Percentiles rank a stretch among this genome's conserved stretches.
phyloP scores from a whole-genome alignment of 1,140 invertebrate species.

The Zaprionus africanus region DNA sequence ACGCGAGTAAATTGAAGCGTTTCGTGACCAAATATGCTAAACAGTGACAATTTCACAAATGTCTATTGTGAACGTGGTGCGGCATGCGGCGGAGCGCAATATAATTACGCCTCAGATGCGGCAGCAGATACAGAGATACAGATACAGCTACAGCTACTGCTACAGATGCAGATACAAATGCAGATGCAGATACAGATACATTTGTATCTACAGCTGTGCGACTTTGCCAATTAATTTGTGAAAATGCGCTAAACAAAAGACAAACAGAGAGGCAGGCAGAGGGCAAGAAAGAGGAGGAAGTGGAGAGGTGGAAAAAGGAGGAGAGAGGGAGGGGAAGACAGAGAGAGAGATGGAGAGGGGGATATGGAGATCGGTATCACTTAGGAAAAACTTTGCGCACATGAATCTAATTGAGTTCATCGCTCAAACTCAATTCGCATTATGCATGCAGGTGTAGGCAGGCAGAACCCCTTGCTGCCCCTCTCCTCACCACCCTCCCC shows the following conservation, averaged over 20 bases:
- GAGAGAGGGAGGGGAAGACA: neutral
- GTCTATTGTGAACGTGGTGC: constrained; percentile 59
- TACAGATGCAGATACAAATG: constrained; percentile 12
- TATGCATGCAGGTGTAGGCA: constrained; percentile 63
- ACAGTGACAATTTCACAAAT: constrained; percentile 82
- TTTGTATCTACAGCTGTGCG: constrained; percentile 58
- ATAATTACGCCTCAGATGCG: constrained; percentile 66
- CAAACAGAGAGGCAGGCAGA: neutral
- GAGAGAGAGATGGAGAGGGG: constrained; percentile 1
- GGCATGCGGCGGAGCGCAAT: constrained; percentile 36
- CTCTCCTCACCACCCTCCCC: neutral
- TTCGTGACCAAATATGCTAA: constrained; percentile 82
- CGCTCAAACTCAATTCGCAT: constrained; percentile 65
- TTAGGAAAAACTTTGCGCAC: constrained; percentile 54
- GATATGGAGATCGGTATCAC: constrained; percentile 51
- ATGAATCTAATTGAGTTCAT: constrained; percentile 75
- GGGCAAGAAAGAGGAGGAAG: neutral
- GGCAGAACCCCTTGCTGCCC: neutral
- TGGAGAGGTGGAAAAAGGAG: neutral
- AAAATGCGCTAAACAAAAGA: constrained; percentile 64
- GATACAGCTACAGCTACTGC: neutral
- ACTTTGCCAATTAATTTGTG: constrained; percentile 80
- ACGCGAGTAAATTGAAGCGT: constrained; percentile 63
- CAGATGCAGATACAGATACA: constrained; percentile 47
- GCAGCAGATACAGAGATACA: constrained; percentile 23